Base-by-base conservation (phyloP, 1,140 invertebrate genomes). In the Drosophila yakuba region DNA sequence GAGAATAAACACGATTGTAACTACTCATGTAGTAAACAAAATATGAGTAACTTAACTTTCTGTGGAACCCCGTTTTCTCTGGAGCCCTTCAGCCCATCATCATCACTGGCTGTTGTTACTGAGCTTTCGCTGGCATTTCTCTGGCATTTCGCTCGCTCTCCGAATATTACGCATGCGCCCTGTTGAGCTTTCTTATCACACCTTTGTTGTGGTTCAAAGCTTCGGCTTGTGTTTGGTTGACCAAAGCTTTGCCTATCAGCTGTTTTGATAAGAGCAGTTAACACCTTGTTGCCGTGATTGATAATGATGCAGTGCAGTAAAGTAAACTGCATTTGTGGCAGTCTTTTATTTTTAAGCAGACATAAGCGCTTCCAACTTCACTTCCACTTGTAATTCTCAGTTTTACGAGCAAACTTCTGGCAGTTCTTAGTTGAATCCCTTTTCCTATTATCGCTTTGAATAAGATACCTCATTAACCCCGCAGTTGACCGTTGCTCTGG, bases 151-250 rank as follows among this genome's bases (percentile, higher is more conserved):
- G 28, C 41, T 54, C 52, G 36, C 72, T 60, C 64, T 66, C 17
- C 3, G 59, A 59, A 63, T 50, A 62, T 68, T 54, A 78, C 47
- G 67, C 80, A 84, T 84, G 83, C 84, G 84, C 73, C 58, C 6
- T 52, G 52, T 55, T 41, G 60, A 80, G 74, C 84, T 88, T 88
- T 80, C 80, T 88, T 88, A 88, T 88, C 84, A 89, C 58, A 41
- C 44, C 14, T 60, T 52, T 38, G 35, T 51, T 39, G n/a, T 47
- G 61, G 41, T 54, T 17, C 20, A 57, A 58, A 61, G 62, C 57
- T 76, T 47, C 5, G 4, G 20, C 14, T 44, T 55, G 28, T 36
- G n/a, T 48, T 41, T 57, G 32, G 20, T 11, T 43, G 35, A 23
- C 2, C 38, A 10, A 44, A 82, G 80, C 80, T 83, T 61, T 48